These are phyloP conservation scores for Clinocottus analis DNA, from an alignment of 2,113 vertebrate genomes.

Conservation along the genomic window DNA sequence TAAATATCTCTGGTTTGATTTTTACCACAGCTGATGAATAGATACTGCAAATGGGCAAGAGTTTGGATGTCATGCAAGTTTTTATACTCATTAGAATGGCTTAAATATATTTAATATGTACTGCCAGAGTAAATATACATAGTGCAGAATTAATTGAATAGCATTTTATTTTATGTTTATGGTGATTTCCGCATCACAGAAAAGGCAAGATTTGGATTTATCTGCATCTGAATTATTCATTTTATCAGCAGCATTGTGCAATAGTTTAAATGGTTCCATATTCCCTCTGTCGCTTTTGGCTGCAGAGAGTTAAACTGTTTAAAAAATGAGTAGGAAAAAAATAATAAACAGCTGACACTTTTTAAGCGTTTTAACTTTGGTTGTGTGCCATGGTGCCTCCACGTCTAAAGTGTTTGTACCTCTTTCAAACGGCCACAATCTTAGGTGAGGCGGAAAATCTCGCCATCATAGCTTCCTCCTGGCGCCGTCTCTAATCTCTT, in stretches of 20 bases:
- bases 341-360: neutral
- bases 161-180: slow-evolving; percentile 34
- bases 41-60: slow-evolving; percentile 38
- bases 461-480: neutral
- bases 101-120: slow-evolving; percentile 34
- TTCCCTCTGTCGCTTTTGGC: slow-evolving; percentile 31
- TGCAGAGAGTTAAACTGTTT: slow-evolving; percentile 11
- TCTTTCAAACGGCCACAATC: slow-evolving; percentile 1
- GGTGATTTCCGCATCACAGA: neutral
- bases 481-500: neutral
- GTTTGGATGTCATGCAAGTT: slow-evolving; percentile 30
- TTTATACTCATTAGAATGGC: slow-evolving; percentile 46
- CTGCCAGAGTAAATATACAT: slow-evolving; percentile 8
- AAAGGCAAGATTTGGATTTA: slow-evolving; percentile 22
- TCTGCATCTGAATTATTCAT: slow-evolving; percentile 1
- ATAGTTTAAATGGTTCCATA: slow-evolving; percentile 5
- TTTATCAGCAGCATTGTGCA: slow-evolving; percentile 31
- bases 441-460: neutral
- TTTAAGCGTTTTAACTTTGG: neutral
- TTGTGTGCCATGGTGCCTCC: too few relatives aligned
- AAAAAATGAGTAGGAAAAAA: neutral
- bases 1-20: slow-evolving; percentile 64
- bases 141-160: slow-evolving; percentile 25
- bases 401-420: neutral
- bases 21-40: slow-evolving; percentile 64